Percentiles rank a stretch among this genome's conserved stretches.
Conservation (phyloP, 1,140 invertebrate species). For the Micrasema minimum region DNA sequence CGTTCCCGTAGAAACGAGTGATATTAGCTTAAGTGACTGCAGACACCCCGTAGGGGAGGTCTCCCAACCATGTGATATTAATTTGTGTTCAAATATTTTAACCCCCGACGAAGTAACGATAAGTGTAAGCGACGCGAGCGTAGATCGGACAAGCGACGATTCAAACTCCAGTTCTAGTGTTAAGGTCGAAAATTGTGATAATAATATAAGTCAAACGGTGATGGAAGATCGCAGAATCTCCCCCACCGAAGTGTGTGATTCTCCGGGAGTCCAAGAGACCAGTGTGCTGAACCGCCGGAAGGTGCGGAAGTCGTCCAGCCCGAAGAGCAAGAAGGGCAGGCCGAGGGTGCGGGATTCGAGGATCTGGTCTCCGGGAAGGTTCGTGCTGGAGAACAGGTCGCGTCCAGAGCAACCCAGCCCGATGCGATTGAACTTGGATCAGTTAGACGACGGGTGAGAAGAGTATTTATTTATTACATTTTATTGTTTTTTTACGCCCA, state of each 20-base stretch:
- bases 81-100: constrained; percentile 46
- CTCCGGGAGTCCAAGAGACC: background rate
- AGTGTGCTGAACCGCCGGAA: constrained; percentile 38
- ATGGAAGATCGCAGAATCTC: constrained; percentile 1
- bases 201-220: constrained; percentile 43
- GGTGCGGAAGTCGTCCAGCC: constrained; percentile 30
- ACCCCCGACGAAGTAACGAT: background rate
- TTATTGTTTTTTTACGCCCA: background rate
- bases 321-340: constrained; percentile 54
- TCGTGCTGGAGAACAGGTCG: constrained; percentile 59
- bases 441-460: constrained; percentile 63
- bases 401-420: constrained; percentile 57
- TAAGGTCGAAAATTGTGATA: constrained; percentile 50
- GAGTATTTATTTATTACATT: too few relatives aligned
- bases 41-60: constrained; percentile 8
- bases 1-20: constrained; percentile 49
- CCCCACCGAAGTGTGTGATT: background rate
- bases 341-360: constrained; percentile 49
- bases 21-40: constrained; percentile 50
- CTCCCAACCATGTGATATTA: constrained; percentile 43
- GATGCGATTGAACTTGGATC: constrained; percentile 63
- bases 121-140: constrained; percentile 20
- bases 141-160: constrained; percentile 46
- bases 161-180: constrained; percentile 37
- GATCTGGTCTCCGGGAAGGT: constrained; percentile 62